Base-by-base conservation (phyloP, 2,888 invertebrate species). In the Masnerella sp. region DNA sequence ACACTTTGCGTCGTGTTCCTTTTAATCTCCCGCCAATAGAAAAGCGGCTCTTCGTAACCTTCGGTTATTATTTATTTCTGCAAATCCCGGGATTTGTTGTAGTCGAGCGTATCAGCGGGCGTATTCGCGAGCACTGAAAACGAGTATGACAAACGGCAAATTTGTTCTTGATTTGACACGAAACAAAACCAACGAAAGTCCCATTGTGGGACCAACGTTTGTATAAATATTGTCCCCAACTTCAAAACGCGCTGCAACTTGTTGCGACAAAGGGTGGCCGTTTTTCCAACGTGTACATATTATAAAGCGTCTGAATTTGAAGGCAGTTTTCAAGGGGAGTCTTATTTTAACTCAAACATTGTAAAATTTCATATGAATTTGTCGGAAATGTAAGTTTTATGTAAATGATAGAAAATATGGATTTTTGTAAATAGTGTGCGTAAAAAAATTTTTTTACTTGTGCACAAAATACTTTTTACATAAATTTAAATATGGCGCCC, bases 211-310 rank as follows among this genome's bases (percentile, higher is more conserved):
- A 42, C 18, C 9, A 17, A 8, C 18, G 15, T 54, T 54, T 54
- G 30, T n/a, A 42, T 28, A 54, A 42, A 42, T 12, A 42, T 54
- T 25, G 30, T 14, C 30, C 17, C 8, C 54, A 30, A 15, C 25
- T 28, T 54, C 40, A 2, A 43, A 43, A 42, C 28, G 43, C 14
- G 11, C 30, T 17, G 40, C 54, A 54, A 54, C 54, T 54, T 54
- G 54, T 54, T 54, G 54, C 49, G 5, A 38, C 40, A 40, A 40
- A 54, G 28, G 30, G 30, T 30, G 18, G 18, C 40, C 30, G 5
- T 42, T 42, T 56, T 42, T 56, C 40, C 9, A 17, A 17, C 8
- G 2, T 30, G 17, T 18, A 34, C 22, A 15, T n/a, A n/a, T n/a
- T n/a, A n/a, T n/a, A n/a, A n/a, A n/a, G n/a, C n/a, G n/a, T n/a